Evolutionary conservation across 2,797 vertebrate species (phyloP).

Genomic region (Coregonus ussuriensis): DNA sequence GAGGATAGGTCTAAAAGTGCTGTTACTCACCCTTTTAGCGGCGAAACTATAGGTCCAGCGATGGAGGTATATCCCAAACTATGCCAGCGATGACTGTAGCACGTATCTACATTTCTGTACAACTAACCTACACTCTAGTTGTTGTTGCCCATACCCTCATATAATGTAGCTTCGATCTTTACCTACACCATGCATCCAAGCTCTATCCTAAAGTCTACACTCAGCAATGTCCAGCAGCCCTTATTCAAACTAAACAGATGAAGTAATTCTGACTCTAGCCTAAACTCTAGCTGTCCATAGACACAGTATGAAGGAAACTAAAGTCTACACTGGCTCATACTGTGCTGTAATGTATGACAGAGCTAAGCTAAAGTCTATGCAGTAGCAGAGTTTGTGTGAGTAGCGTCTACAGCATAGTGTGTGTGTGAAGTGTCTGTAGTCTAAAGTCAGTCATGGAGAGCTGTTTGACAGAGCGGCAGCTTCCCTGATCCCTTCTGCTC

Average conservation of each 20-base stretch:
- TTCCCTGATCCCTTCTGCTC: constrained; percentile 61
- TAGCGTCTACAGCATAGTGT: not conserved
- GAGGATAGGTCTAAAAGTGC: not conserved
- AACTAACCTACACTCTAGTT: not conserved
- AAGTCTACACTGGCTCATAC: not conserved
- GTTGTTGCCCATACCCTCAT: not conserved
- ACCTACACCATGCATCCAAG: not conserved
- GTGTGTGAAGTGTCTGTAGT: not conserved
- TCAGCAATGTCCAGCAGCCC: not conserved
- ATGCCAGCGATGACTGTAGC: too few relatives aligned
- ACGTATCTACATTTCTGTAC: not conserved
- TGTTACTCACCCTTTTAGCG: constrained; percentile 56
- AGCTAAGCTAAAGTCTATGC: constrained; percentile 57
- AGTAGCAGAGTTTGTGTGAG: not conserved
- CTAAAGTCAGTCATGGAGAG: constrained; percentile 58
- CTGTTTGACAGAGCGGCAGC: constrained; percentile 63
- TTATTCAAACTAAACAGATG: not conserved
- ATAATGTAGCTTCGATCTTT: not conserved
- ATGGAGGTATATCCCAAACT: too few relatives aligned
- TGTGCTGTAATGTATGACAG: constrained; percentile 27
- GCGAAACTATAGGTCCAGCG: not conserved
- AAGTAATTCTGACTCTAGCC: not conserved
- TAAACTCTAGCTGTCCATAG: not conserved
- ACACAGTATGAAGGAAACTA: not conserved
- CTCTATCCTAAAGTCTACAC: not conserved